phyloP scores from a whole-genome alignment of 1,140 invertebrate genomes.

The Adelges cooleyi region DNA sequence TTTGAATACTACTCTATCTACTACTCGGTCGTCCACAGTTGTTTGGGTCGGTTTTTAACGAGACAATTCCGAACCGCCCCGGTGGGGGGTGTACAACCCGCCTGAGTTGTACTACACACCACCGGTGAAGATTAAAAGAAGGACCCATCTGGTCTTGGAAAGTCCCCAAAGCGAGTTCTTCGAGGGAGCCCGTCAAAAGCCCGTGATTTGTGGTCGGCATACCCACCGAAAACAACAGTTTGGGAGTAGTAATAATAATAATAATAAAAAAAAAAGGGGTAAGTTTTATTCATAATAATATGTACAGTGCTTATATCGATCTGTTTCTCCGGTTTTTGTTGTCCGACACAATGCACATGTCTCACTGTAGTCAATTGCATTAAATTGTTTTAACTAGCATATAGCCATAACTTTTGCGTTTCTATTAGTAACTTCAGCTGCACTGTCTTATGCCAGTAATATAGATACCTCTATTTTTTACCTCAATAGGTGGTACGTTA shows the following conservation, averaged over 20 bases:
- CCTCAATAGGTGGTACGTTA: too few species aligned
- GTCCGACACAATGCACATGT: too few species aligned
- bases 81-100: neutral
- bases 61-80: neutral
- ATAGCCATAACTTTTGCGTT: too few species aligned
- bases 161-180: slow-evolving; percentile 14
- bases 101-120: neutral
- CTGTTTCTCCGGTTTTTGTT: neutral
- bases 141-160: slow-evolving; percentile 14
- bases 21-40: neutral
- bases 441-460: too few species aligned
- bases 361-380: too few species aligned
- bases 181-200: neutral
- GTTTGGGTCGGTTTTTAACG: slow-evolving; percentile 16
- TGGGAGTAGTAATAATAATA: neutral
- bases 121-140: slow-evolving; percentile 20
- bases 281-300: neutral
- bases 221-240: slow-evolving; percentile 5
- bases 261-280: slow-evolving; percentile 21
- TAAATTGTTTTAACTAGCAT: too few species aligned
- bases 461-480: too few species aligned
- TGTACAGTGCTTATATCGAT: neutral
- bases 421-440: too few species aligned
- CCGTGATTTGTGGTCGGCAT: slow-evolving; percentile 24
- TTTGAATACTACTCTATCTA: too few species aligned